phyloP scores from a whole-genome alignment of 2,797 vertebrate genomes.

The Aldrovandia affinis region DNA sequence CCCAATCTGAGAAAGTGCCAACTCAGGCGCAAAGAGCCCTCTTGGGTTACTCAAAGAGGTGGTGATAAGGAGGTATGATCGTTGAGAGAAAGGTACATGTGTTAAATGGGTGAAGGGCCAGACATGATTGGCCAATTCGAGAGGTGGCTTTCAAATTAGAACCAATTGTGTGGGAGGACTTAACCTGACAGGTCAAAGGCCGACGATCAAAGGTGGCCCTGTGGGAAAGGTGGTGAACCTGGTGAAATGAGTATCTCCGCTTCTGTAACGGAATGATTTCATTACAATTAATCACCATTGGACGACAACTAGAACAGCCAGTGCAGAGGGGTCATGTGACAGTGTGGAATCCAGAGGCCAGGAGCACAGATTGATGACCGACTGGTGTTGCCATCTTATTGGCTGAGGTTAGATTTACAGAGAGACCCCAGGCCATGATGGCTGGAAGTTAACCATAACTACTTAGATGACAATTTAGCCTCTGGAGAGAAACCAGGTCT shows the following conservation, averaged over 20 bases:
- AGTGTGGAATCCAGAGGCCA: conserved; percentile 39
- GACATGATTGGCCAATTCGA: conserved; percentile 43
- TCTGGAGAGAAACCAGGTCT: conserved; percentile 14
- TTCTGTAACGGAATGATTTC: conserved; percentile 20
- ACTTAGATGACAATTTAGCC: conserved; percentile 20
- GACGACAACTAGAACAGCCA: not conserved
- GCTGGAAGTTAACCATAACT: conserved; percentile 26
- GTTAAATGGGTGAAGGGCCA: conserved; percentile 34
- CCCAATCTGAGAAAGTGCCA: not conserved
- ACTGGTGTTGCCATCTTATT: conserved; percentile 36
- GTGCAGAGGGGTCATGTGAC: conserved; percentile 36
- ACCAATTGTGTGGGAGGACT: conserved; percentile 34
- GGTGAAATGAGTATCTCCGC: conserved; percentile 11
- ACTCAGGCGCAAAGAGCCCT: conserved; percentile 21
- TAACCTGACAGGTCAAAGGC: conserved; percentile 31
- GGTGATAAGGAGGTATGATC: not conserved
- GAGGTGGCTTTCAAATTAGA: conserved; percentile 40
- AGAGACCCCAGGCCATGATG: conserved; percentile 6
- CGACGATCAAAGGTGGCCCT: conserved; percentile 42
- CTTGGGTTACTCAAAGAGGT: conserved; percentile 27
- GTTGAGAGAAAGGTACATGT: conserved; percentile 40
- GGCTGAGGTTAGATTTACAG: conserved; percentile 13
- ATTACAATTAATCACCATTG: conserved; percentile 23
- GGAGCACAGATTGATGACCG: conserved; percentile 33
- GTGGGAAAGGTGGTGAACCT: conserved; percentile 32